phyloP scores from a whole-genome alignment of 2,888 invertebrate species.

The Phyllotreta striolata region DNA sequence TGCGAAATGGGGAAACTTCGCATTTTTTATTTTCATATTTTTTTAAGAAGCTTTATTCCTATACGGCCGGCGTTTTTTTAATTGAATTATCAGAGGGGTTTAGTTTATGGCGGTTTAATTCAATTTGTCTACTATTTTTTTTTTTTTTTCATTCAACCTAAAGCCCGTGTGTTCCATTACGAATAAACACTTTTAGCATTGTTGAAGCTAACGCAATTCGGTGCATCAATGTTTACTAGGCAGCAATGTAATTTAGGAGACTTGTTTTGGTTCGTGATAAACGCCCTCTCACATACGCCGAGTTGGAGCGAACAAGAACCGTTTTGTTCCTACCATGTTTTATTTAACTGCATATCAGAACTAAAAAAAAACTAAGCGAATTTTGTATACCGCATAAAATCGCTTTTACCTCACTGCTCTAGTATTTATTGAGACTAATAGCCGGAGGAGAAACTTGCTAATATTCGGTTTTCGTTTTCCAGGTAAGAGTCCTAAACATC shows the following conservation, averaged over 20 bases:
- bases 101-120: no score
- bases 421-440: neutral
- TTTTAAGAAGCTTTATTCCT: no score
- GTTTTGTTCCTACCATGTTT: slow-evolving; percentile 23
- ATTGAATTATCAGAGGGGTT: no score
- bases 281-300: slow-evolving; percentile 25
- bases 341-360: slow-evolving; percentile 15
- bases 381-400: no score
- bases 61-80: no score
- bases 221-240: slow-evolving; percentile 25
- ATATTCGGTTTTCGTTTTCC: slow-evolving; percentile 18
- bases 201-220: slow-evolving; percentile 12
- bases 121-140: no score
- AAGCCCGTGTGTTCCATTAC: neutral
- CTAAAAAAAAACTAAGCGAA: no score
- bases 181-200: slow-evolving; percentile 6
- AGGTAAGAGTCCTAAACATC: slow-evolving; percentile 23
- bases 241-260: slow-evolving; percentile 26
- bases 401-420: neutral
- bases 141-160: neutral
- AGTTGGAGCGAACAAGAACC: slow-evolving; percentile 25
- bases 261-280: slow-evolving; percentile 25
- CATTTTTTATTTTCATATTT: no score
- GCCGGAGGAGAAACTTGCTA: neutral
- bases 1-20: no score